Evolutionary conservation across 2,888 invertebrate genomes (phyloP).

Genomic region (Lasioglossum calceatum): DNA sequence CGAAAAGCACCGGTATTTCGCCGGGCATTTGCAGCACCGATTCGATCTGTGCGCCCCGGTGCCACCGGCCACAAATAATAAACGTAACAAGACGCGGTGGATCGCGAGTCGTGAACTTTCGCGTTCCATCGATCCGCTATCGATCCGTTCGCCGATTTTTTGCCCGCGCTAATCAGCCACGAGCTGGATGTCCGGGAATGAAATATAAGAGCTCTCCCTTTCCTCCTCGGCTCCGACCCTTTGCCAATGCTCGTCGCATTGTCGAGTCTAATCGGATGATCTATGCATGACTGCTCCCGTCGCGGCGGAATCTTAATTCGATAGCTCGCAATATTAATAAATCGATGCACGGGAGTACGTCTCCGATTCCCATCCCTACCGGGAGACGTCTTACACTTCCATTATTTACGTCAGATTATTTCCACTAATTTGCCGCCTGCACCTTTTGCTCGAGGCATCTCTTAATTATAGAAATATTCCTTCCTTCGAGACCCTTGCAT

Average conservation of each 20-base stretch:
- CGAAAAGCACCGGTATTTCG: background rate
- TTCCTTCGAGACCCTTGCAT: background rate
- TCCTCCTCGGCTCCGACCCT: slow-evolving; percentile 7
- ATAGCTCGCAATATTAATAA: slow-evolving; percentile 69
- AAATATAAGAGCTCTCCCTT: slow-evolving; percentile 59
- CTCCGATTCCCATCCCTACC: background rate
- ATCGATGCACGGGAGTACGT: slow-evolving; percentile 13
- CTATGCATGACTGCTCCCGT: slow-evolving; percentile 65
- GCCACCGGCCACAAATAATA: slow-evolving; percentile 10
- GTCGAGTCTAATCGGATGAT: slow-evolving; percentile 69
- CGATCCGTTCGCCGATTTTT: slow-evolving; percentile 63
- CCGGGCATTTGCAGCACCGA: background rate
- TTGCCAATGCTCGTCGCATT: slow-evolving; percentile 56
- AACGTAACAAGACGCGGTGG: slow-evolving; percentile 42
- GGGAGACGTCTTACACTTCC: background rate
- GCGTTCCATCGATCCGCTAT: slow-evolving; percentile 66
- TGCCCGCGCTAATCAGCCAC: slow-evolving; percentile 68
- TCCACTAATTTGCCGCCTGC: background rate
- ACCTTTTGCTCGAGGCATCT: no score
- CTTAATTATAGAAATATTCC: background rate
- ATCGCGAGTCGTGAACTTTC: slow-evolving; percentile 49
- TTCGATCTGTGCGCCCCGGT: background rate
- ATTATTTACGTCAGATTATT: background rate
- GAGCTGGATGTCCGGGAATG: slow-evolving; percentile 65
- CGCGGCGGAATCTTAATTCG: slow-evolving; percentile 68